Base-by-base conservation (phyloP, 1,140 invertebrate genomes). In the Cotesia chilonis region DNA sequence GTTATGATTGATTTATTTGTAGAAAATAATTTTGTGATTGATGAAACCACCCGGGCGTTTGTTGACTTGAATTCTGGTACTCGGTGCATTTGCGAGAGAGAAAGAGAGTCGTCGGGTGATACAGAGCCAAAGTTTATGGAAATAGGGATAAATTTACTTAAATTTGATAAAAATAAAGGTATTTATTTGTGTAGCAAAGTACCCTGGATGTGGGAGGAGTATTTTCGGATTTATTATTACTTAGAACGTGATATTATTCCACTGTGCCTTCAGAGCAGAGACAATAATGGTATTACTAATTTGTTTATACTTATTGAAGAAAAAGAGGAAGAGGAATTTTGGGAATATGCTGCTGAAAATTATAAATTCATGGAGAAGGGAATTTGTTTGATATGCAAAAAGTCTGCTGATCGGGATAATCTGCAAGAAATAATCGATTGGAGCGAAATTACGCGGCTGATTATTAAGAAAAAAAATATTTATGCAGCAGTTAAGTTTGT, bases 151-250 rank as follows among this genome's bases (percentile, higher is more conserved):
- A 47, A 73, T 64, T 68, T 86, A 57, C 64, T 86, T 4, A 71
- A 77, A 6, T 82, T 73, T 14, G 47, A 75, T n/a, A 14, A 61
- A 54, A 73, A 75, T 9, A 67, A 73, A 3, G 85, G 79, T 73
- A 59, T 80, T 38, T 64, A 75, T 69, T 75, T 90, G 36, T 90
- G 89, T 74, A 88, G 88, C 71, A 84, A 85, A 74, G 88, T 90
- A 84, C 89, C 90, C 47, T 89, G 88, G 74, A 85, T 90, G 77
- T 91, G 89, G 90, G 78, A 77, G 60, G 77, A 81, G 10, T 86
- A 84, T 57, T 72, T 86, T 37, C 59, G 74, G 1, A 17, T 80
- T 36, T 78, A 82, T 57, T 73, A 74, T 47, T 35, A 75, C 20
- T 28, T 76, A 1, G 72, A 70, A 60, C 63, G 81, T 74, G 68